These are phyloP conservation scores for Ginglymostoma cirratum DNA, from an alignment of 2,113 vertebrate genomes.

Conservation along the genomic window DNA sequence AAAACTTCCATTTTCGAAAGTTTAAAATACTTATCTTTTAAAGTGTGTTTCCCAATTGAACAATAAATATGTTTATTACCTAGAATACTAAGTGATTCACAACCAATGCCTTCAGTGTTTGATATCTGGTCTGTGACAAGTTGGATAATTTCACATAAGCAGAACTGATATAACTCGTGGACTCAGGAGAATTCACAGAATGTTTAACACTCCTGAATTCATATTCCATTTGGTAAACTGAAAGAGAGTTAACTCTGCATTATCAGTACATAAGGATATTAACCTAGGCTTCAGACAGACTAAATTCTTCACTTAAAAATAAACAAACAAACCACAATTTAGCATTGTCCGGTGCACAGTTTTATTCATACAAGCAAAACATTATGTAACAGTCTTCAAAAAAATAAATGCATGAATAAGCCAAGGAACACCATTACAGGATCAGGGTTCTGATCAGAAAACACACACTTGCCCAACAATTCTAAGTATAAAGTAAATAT, in stretches of 20 bases:
- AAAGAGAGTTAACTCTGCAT: background rate
- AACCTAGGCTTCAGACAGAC: background rate
- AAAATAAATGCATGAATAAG: constrained; percentile 17
- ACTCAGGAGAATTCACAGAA: background rate
- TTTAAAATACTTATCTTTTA: background rate
- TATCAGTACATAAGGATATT: background rate
- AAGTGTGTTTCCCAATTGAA: background rate
- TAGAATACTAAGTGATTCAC: background rate
- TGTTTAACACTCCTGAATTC: no score
- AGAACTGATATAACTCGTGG: background rate
- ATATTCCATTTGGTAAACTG: background rate
- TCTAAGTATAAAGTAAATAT: constrained; percentile 32
- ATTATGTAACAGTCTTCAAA: constrained; percentile 24
- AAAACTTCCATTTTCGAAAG: background rate
- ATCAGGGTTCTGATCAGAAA: background rate
- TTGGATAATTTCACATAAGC: background rate
- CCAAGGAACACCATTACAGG: background rate
- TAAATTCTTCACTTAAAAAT: background rate
- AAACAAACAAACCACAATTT: constrained; percentile 11
- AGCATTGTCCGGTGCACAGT: background rate
- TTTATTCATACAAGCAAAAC: constrained; percentile 37
- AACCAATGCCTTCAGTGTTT: background rate
- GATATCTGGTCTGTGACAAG: background rate
- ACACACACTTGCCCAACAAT: constrained; percentile 29
- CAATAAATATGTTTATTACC: background rate